A percentile compares a stretch with the other conserved stretches of the same genome.
Conservation (phyloP, 2,888 invertebrate genomes). For the Drosophila rubida region DNA sequence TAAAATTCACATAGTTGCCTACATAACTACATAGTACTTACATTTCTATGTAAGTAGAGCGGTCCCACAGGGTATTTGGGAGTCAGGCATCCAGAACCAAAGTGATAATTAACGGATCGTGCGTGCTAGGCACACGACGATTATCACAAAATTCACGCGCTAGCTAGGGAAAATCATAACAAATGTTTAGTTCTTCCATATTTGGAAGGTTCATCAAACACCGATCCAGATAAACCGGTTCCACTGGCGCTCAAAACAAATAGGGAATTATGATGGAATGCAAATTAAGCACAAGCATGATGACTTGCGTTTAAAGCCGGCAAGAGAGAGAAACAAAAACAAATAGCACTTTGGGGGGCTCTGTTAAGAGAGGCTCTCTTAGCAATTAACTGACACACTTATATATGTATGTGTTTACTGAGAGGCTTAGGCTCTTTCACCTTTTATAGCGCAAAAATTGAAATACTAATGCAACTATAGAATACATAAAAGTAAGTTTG, state of each 20-base stretch:
- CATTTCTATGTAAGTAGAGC: no score
- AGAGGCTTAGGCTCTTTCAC: background rate
- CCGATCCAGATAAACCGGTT: background rate
- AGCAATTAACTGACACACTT: background rate
- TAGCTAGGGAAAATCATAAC: background rate
- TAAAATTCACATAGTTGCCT: no score
- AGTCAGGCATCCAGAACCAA: background rate
- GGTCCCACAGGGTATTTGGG: slow-evolving; percentile 4
- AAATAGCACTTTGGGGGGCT: background rate
- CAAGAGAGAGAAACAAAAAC: background rate
- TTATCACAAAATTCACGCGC: slow-evolving; percentile 2
- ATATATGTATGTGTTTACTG: background rate
- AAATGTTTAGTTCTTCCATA: background rate
- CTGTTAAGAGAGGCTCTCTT: background rate
- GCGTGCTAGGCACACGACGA: background rate
- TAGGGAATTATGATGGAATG: background rate
- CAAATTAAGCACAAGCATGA: background rate
- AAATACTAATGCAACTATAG: no score
- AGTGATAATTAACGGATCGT: background rate
- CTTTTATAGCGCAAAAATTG: no score
- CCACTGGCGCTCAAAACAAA: background rate
- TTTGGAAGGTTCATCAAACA: background rate
- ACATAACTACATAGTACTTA: no score
- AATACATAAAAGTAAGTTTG: no score
- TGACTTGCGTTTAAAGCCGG: background rate